Base-by-base conservation (phyloP, 2,797 vertebrate species). In the Toxotes lorentzi region DNA sequence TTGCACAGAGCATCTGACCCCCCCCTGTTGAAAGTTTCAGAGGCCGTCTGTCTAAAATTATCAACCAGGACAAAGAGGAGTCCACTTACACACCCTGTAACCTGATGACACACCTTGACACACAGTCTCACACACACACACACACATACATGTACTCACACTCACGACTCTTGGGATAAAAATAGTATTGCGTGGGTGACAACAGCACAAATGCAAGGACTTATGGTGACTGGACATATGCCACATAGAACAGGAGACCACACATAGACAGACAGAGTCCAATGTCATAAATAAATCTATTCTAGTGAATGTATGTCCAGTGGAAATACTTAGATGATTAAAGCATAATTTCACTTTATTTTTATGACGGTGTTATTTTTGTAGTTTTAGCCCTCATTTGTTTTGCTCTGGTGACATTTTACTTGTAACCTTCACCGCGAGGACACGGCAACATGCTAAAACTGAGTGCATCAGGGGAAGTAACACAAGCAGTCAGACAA, bases 11-110 rank as follows among this genome's bases (percentile, higher is more conserved):
- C 66, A 91, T 80, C 86, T 79, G 85, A 92, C 62, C 85, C 75
- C 13, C 27, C 23, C 24, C 89, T 91, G 94, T 83, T 95, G 94
- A 94, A 94, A 95, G 91, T 94, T 95, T 94, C 92, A 94, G 92
- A 88, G 91, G 86, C 81, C 69, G 45, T 89, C 92, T 89, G 65
- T 91, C 94, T 94, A 94, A 91, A 94, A 91, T 93, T 88, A 93
- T 93, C 92, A 86, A 48, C 47, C 70, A 43, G 87, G 81, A 93
- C 92, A 95, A 94, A 95, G 92, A 93, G 87, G 92, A 89, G 92
- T 95, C 92, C 74, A 84, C 88, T 95, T 95, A 95, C 95, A 82
- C 85, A 83, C 73, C 78, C 64, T 83, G 94, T 92, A 94, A 94
- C 89, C 82, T 59, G 88, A 93, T 69, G 67, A 88, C 79, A 84